Conservation (phyloP, 2,797 vertebrate species). For the Gobionotothen gibberifrons region DNA sequence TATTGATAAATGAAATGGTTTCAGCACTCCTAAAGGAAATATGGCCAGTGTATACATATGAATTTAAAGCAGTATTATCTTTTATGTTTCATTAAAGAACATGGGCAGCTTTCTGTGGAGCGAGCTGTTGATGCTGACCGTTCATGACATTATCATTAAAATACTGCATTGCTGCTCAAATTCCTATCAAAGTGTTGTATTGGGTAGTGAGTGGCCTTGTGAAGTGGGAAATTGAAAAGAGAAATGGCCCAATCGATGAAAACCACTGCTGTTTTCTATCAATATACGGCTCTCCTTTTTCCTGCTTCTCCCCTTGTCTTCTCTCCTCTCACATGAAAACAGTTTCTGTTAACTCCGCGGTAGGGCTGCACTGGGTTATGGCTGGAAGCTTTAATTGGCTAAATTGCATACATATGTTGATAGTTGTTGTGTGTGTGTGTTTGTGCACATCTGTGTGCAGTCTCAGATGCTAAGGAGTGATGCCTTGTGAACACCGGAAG, state of each 20-base stretch:
- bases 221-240: constrained; percentile 33
- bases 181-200: constrained; percentile 21
- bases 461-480: constrained; percentile 68
- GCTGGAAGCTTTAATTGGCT: constrained; percentile 68
- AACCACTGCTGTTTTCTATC: constrained; percentile 24
- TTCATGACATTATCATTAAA: constrained; percentile 25
- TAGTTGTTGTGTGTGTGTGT: constrained; percentile 50
- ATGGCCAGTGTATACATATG: not conserved
- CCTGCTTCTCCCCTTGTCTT: constrained; percentile 15
- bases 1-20: not conserved
- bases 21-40: not conserved
- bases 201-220: not conserved
- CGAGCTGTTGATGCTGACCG: not conserved
- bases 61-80: not conserved
- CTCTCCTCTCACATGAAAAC: constrained; percentile 46
- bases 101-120: not conserved
- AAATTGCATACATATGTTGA: constrained; percentile 77
- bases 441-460: constrained; percentile 44
- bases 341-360: constrained; percentile 55
- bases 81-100: not conserved
- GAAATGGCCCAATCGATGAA: constrained; percentile 33
- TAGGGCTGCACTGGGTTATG: constrained; percentile 52
- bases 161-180: constrained; percentile 2
- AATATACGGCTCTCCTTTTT: constrained; percentile 1
- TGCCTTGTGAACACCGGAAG: constrained; percentile 68